phyloP scores from a whole-genome alignment of 2,113 vertebrate genomes.

The Philantomba maxwellii region DNA sequence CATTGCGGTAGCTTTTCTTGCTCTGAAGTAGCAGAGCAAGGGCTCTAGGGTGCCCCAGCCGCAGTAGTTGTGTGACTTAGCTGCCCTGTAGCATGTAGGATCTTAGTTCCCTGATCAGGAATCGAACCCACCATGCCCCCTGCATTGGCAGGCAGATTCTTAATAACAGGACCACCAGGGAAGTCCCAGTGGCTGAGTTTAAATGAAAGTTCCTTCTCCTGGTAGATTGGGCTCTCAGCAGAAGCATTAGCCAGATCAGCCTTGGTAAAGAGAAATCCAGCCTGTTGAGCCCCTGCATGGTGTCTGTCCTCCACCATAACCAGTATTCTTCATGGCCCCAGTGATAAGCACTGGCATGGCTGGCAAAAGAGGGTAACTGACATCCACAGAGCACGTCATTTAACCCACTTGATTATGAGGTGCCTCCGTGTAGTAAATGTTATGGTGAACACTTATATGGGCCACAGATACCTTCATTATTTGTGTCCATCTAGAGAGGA shows the following conservation, averaged over 20 bases:
- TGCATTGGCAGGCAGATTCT: background rate
- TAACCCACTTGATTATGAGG: background rate
- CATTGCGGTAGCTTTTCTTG: fast-evolving
- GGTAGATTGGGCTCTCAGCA: background rate
- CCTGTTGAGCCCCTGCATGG: background rate
- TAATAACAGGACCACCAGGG: background rate
- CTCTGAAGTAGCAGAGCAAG: background rate
- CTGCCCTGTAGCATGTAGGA: background rate
- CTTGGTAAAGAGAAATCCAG: background rate
- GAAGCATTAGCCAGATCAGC: background rate
- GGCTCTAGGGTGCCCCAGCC: background rate
- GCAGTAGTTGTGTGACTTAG: background rate
- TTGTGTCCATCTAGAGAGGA: background rate
- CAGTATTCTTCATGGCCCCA: background rate
- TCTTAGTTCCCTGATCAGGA: background rate
- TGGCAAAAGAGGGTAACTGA: background rate
- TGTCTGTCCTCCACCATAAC: background rate
- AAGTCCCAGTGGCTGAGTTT: background rate
- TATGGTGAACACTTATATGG: background rate
- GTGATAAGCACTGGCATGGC: background rate
- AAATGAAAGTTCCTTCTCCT: background rate
- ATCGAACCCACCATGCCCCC: background rate
- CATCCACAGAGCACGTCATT: background rate
- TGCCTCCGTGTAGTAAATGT: background rate
- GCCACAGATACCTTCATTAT: background rate